Evolutionary conservation across 2,888 invertebrate genomes (phyloP).

Genomic region (Eudemis profundana): DNA sequence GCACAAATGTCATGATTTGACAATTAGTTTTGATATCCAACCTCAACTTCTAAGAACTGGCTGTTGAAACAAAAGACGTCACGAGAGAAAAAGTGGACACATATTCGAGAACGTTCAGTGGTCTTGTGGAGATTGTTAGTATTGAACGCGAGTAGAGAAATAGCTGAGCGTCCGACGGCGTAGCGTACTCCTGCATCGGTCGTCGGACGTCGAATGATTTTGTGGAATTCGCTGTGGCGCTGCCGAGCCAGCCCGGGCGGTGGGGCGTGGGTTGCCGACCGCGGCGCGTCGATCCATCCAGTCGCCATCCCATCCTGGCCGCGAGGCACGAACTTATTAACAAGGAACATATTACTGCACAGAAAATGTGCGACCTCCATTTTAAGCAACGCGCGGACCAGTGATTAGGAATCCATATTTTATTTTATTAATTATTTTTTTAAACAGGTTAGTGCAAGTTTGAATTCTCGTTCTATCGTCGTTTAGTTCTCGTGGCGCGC

Average conservation of each 20-base stretch:
- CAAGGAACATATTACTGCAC: constrained; percentile 51
- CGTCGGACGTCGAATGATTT: constrained; percentile 58
- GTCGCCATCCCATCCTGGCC: constrained; percentile 64
- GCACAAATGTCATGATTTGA: constrained; percentile 40
- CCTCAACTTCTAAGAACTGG: constrained; percentile 43
- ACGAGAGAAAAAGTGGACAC: constrained; percentile 48
- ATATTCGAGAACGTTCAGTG: constrained; percentile 43
- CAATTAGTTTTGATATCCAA: constrained; percentile 23
- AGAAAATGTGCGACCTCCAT: constrained; percentile 57
- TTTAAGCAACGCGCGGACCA: constrained; percentile 38
- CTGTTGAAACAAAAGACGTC: constrained; percentile 55
- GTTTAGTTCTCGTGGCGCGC: too few relatives aligned
- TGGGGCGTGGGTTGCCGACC: constrained; percentile 66
- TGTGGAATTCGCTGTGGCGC: constrained; percentile 44
- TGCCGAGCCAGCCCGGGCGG: constrained; percentile 53
- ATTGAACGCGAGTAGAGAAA: constrained; percentile 8
- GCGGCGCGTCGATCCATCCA: constrained; percentile 50
- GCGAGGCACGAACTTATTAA: constrained; percentile 61
- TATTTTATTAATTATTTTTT: constrained; percentile 50
- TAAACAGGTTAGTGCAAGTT: constrained; percentile 70
- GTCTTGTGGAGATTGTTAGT: constrained; percentile 6
- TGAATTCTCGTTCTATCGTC: constrained; percentile 51
- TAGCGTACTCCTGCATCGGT: constrained; percentile 47
- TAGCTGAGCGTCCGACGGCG: constrained; percentile 5
- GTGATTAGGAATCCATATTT: constrained; percentile 42